Base-by-base conservation (phyloP, 2,797 vertebrate species). In the Syngnathus acus region DNA sequence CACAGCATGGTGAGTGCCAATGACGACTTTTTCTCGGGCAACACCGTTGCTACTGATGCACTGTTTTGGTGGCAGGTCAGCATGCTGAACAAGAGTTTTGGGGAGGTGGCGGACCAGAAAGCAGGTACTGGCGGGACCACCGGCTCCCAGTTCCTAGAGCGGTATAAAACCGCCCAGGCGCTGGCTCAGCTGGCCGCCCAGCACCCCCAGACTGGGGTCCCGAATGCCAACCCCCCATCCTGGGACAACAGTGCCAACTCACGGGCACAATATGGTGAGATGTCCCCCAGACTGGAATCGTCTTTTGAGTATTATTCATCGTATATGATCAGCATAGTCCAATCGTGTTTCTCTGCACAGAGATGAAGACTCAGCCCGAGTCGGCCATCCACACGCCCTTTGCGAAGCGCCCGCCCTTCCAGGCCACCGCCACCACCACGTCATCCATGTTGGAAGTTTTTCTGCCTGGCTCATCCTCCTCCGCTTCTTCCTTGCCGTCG, bases 81-180 rank as follows among this genome's bases (percentile, higher is more conserved):
- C 92, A 95, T 98, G 93, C 88, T 98, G 82, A 86, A 92, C 75
- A 99, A 99, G 88, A 91, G 94, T 39, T 99, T 96, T 68, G 94
- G 94, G 64, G 96, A 99, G 0, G 94, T 95, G 0, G 91, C 92
- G 0, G 96, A 98, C 67, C 90, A 93, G 72, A 98, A 98, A 87
- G 92, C 89, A 66, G 82, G 90, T 61, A 95, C 88, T 65, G 94
- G 95, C 72, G 93, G 93, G 66, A 94, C 94, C 48, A 98, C 94
- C 1, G 96, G 95, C 2, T 98, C 96, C 0, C 97, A 98, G 88
- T 98, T 98, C 88, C 88, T 98, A 88, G 96, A 98, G 91, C 97
- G 98, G 84, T 98, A 98, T 86, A 99, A 98, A 92, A 98, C 96
- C 0, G 96, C 96, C 10, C 95, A 98, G 90, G 96, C 96, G 0